phyloP scores from a whole-genome alignment of 92 coral and sea anemone genomes.

The Parazoanthus atlanticus region DNA sequence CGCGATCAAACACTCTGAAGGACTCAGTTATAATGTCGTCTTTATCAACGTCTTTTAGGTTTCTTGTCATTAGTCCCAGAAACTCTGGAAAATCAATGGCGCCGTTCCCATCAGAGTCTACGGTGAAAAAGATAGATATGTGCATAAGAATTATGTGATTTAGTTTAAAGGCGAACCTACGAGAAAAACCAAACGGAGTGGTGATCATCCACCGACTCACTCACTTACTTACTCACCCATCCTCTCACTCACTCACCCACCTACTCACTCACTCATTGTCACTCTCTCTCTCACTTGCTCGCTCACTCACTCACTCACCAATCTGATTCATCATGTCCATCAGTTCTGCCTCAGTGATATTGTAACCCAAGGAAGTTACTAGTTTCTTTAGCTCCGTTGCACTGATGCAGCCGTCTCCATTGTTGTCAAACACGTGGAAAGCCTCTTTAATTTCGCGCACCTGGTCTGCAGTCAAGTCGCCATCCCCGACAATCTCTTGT shows the following conservation, averaged over 20 bases:
- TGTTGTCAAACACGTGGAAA: constrained; percentile 86
- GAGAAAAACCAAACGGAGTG: not conserved
- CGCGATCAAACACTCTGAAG: constrained; percentile 90
- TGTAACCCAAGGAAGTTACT: constrained; percentile 93
- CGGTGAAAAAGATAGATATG: not conserved
- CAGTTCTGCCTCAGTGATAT: constrained; percentile 96
- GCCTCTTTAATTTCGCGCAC: constrained; percentile 93
- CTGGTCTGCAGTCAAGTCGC: constrained; percentile 38
- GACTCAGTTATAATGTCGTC: constrained; percentile 89
- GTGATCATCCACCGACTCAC: too few relatives aligned
- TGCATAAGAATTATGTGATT: too few relatives aligned
- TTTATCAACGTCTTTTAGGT: constrained; percentile 85
- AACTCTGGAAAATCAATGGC: constrained; percentile 98
- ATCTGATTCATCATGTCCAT: constrained; percentile 99
- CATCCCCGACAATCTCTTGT: constrained; percentile 4
- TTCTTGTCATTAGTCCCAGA: constrained; percentile 79
- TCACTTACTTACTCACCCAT: too few relatives aligned
- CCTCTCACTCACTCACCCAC: too few relatives aligned
- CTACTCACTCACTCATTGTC: not conserved
- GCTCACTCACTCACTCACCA: constrained; percentile 53
- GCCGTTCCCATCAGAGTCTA: constrained; percentile 96
- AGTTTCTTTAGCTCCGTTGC: constrained; percentile 91
- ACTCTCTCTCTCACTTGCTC: too few relatives aligned
- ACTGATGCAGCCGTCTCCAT: constrained; percentile 95
- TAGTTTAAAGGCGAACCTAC: not conserved